Evolutionary conservation across 2,888 invertebrate species (phyloP).

Genomic region (Orthonychiurus folsomi): DNA sequence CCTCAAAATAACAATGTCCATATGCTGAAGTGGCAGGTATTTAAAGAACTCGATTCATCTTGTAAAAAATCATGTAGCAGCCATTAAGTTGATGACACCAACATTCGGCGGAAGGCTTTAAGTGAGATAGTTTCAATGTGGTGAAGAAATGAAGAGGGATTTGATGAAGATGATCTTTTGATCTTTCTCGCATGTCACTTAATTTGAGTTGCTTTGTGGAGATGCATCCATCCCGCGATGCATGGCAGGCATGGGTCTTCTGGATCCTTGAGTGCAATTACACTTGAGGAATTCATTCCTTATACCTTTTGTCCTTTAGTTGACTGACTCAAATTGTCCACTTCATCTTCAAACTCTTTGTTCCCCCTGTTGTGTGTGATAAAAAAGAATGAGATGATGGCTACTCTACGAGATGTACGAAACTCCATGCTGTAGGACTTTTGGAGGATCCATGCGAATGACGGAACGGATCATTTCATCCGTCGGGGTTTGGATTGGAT

Average conservation of each 20-base stretch:
- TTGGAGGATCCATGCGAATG: too few relatives aligned
- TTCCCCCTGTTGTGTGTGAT: neutral
- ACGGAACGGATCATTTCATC: too few relatives aligned
- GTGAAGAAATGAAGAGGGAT: neutral
- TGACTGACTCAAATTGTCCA: neutral
- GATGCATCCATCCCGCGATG: too few relatives aligned
- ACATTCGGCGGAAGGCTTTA: neutral
- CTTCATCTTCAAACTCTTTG: neutral
- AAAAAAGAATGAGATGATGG: too few relatives aligned
- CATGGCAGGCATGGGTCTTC: neutral
- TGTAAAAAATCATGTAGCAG: too few relatives aligned
- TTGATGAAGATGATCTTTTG: conserved; percentile 1
- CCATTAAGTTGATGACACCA: too few relatives aligned
- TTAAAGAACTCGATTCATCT: too few relatives aligned
- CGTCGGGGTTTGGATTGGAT: too few relatives aligned
- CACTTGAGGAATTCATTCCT: neutral
- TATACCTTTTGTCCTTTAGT: neutral
- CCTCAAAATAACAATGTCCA: too few relatives aligned
- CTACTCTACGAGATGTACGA: too few relatives aligned
- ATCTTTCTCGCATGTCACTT: neutral
- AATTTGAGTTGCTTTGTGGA: neutral
- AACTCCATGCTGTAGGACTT: too few relatives aligned
- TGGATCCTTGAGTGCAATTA: neutral
- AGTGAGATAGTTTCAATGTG: neutral
- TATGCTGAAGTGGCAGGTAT: too few relatives aligned